Base-by-base conservation (phyloP, 2,888 invertebrate genomes). In the Hyposoter didymator region DNA sequence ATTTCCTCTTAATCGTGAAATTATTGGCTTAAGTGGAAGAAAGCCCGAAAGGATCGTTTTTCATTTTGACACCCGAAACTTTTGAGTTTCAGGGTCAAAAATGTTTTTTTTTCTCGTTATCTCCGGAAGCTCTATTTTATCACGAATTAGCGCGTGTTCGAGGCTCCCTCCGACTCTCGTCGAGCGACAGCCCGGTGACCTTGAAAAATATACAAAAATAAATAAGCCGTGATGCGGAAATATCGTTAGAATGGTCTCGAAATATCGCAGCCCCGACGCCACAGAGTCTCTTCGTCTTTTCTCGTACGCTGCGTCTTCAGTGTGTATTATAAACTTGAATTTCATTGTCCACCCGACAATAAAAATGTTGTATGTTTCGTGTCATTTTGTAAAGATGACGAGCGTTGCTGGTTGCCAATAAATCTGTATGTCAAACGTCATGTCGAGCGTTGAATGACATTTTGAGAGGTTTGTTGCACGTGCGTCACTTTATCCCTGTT, bases 201-300 rank as follows among this genome's bases (percentile, higher is more conserved):
- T 82, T 82, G 78, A 79, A 79, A 79, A 79, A 43, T 43, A 72
- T 80, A 69, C 78, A 52, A 75, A 85, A 82, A 85, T 82, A 82
- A 85, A 70, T 69, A 67, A 69, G 43, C 43, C 59, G 78, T 52
- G 70, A 85, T 79, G 82, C 82, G 82, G 85, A 85, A 85, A 82
- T 79, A 82, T 78, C 81, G 74, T 74, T 82, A 39, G 49, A 70
- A 8, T n/a, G 32, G 22, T 76, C 80, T 80, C 83, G 78, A 81
- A 78, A 80, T 85, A 80, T 80, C 83, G 52, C 69, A 39, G 74
- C 59, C 19, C 69, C 70, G 47, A 70, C 64, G 66, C 59, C 70
- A 39, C 76, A 14, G 17, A 22, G 80, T 73, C 75, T 78, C 28
- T 43, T 66, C 43, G 32, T 59, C 32, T 79, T 49, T 82, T 55